Percentiles rank a stretch among this genome's conserved stretches.
Evolutionary conservation across 2,113 vertebrate genomes (phyloP).

Genomic region (Crotalus viridis): DNA sequence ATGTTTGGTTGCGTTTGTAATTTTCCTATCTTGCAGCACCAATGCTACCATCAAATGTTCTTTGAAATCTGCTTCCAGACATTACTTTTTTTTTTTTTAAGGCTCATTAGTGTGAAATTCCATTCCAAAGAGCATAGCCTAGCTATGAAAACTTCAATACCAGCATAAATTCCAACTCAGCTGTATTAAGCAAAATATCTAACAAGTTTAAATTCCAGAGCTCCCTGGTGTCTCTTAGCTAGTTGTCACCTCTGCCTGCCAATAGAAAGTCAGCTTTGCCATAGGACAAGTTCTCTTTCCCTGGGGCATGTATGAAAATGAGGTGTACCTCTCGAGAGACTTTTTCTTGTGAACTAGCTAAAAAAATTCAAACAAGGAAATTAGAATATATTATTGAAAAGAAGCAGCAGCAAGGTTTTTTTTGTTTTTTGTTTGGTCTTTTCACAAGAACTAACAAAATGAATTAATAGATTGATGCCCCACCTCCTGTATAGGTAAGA

Average conservation of each 20-base stretch:
- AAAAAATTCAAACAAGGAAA: conserved; percentile 38
- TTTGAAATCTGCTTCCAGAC: conserved; percentile 67
- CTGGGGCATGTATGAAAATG: conserved; percentile 36
- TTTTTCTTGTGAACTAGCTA: conserved; percentile 17
- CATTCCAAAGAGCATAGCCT: conserved; percentile 65
- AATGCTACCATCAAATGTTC: conserved; percentile 45
- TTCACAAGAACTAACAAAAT: not conserved
- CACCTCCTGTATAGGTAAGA: not conserved
- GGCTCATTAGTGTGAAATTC: conserved; percentile 72
- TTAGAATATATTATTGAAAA: not conserved
- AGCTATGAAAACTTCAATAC: conserved; percentile 61
- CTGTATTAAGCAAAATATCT: conserved; percentile 44
- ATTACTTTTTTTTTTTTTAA: conserved; percentile 69
- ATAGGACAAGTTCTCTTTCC: conserved; percentile 49
- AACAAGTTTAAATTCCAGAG: conserved; percentile 65
- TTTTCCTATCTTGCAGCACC: conserved; percentile 1
- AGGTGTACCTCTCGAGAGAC: conserved; percentile 19
- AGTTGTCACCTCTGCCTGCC: conserved; percentile 52
- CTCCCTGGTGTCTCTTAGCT: conserved; percentile 51
- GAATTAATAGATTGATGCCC: not conserved
- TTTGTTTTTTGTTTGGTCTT: conserved; percentile 16
- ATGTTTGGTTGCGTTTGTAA: conserved; percentile 60
- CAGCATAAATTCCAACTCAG: conserved; percentile 57
- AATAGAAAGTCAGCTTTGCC: conserved; percentile 58
- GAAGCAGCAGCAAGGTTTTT: not conserved